Base-by-base conservation (phyloP, 2,888 invertebrate species). In the Rhopalosiphum nymphaeae region DNA sequence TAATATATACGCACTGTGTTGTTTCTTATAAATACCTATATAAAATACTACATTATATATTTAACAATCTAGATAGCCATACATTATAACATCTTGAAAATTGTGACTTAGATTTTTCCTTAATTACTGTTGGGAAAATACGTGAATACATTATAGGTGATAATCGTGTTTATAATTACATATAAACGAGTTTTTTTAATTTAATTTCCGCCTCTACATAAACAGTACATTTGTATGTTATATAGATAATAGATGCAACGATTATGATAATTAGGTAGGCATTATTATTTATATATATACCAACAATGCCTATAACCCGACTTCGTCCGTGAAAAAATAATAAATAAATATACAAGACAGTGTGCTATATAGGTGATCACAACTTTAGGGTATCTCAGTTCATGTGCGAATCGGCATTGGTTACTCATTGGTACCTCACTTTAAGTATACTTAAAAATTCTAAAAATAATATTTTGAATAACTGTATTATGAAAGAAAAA, bases 41-140 rank as follows among this genome's bases (percentile, higher is more conserved):
- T 67, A 36, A 16, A 36, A 67, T 67, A 67, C 36, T 13, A n/a
- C n/a, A n/a, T n/a, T 0, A 67, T 67, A 16, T 67, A n/a, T n/a
- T n/a, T n/a, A 67, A 16, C 16, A 4, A 16, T 67, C 13, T n/a
- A 16, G n/a, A n/a, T 2, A 46, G n/a, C n/a, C 57, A 44, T 29
- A 44, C 44, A 44, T 61, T 61, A 61, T 44, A 57, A 46, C 29
- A 46, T 89, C 44, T 44, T 61, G 44, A 89, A 89, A 29, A 44
- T 46, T 57, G 16, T 26, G 26, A 67, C 16, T 61, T 89, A 9
- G 44, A 29, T 13, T 36, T 67, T 78, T 10, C 46, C 46, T 61
- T 89, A 57, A 67, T 67, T 90, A n/a, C 61, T 67, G 49, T 91
- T 49, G 67, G 26, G 26, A 36, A 67, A 78, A 91, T 11, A 90